phyloP scores from a whole-genome alignment of 2,888 invertebrate species.

The Drosophila mettleri region DNA sequence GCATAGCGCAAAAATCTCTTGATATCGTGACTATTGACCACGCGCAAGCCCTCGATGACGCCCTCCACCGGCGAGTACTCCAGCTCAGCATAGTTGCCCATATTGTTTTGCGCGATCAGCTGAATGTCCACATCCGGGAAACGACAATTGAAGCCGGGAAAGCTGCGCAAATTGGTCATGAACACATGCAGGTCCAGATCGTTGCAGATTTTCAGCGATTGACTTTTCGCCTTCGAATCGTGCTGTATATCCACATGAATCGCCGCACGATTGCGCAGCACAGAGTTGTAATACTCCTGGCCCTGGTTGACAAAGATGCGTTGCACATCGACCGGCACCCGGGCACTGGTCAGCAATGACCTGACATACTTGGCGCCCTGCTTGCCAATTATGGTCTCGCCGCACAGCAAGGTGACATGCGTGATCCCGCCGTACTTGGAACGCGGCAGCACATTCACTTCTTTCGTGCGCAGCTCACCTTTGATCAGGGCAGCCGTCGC shows the following conservation, averaged over 20 bases:
- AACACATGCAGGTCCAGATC: conserved; percentile 69
- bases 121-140: conserved; percentile 66
- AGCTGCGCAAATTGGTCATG: conserved; percentile 63
- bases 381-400: conserved; percentile 61
- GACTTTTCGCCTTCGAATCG: conserved; percentile 56
- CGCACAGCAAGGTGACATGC: conserved; percentile 68
- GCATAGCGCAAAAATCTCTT: conserved; percentile 65
- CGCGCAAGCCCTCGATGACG: conserved; percentile 78
- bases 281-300: conserved; percentile 69
- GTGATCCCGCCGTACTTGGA: conserved; percentile 75
- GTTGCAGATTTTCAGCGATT: conserved; percentile 60
- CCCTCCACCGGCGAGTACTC: conserved; percentile 81
- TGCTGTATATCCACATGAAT: conserved; percentile 68
- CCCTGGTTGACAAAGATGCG: conserved; percentile 45
- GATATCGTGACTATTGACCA: conserved; percentile 39
- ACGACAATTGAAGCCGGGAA: conserved; percentile 69
- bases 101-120: conserved; percentile 76
- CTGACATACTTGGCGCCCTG: conserved; percentile 68
- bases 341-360: conserved; percentile 60
- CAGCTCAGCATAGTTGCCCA: conserved; percentile 74
- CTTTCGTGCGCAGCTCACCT: conserved; percentile 35
- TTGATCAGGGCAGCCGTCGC: conserved; percentile 37
- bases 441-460: conserved; percentile 51
- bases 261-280: conserved; percentile 72
- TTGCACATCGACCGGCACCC: conserved; percentile 75